Evolutionary conservation across 2,888 invertebrate genomes (phyloP).

Genomic region (Drosophila mulleri): DNA sequence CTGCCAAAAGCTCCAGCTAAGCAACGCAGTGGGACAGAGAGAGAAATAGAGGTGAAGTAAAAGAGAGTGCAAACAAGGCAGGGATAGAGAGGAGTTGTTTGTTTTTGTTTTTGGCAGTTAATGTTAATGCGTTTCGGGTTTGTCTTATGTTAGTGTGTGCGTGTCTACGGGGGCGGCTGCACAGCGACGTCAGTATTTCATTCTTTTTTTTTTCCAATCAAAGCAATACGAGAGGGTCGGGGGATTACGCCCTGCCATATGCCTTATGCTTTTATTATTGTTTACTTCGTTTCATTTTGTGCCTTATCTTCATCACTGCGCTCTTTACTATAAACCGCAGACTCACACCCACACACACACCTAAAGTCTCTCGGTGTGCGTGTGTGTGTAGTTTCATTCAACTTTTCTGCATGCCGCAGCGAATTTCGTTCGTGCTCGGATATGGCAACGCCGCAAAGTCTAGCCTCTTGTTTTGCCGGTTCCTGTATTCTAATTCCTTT

Average conservation of each 20-base stretch:
- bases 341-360: conserved; percentile 16
- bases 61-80: conserved; percentile 7
- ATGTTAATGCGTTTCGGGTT: conserved; percentile 72
- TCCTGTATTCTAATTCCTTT: conserved; percentile 21
- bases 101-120: conserved; percentile 74
- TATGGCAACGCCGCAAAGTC: conserved; percentile 54
- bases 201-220: conserved; percentile 60
- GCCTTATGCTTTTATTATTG: conserved; percentile 65
- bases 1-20: conserved; percentile 43
- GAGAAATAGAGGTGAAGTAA: not conserved
- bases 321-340: conserved; percentile 32
- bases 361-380: conserved; percentile 1
- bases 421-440: conserved; percentile 39
- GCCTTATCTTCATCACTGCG: conserved; percentile 58
- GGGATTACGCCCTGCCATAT: conserved; percentile 31
- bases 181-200: conserved; percentile 37
- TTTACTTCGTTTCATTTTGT: conserved; percentile 67
- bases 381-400: conserved; percentile 54
- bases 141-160: conserved; percentile 39
- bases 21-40: not conserved
- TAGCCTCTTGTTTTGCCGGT: conserved; percentile 57
- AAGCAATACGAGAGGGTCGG: not conserved
- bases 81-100: conserved; percentile 26
- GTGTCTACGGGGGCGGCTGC: conserved; percentile 33
- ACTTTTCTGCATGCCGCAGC: conserved; percentile 58